phyloP scores from a whole-genome alignment of 2,113 vertebrate genomes.

The Bubo scandiacus region DNA sequence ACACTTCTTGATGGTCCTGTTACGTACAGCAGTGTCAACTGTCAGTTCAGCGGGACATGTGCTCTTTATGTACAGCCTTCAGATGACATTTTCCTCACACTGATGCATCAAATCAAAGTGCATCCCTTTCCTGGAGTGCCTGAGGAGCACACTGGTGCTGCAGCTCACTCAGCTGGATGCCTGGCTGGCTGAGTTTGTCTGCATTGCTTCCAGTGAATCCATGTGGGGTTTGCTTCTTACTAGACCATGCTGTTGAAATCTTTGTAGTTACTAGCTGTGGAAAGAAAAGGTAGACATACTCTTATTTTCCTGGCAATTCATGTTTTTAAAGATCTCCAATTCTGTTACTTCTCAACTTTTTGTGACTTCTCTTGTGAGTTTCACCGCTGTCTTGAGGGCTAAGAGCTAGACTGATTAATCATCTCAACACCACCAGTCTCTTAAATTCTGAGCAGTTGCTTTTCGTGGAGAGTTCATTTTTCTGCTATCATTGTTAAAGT shows the following conservation, averaged over 20 bases:
- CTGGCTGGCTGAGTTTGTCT: not conserved
- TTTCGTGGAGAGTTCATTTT: not conserved
- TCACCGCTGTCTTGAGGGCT: not conserved
- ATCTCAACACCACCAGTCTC: not conserved
- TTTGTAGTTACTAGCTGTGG: not conserved
- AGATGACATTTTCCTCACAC: not conserved
- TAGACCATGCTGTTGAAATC: not conserved
- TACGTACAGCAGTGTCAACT: not conserved
- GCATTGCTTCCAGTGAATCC: not conserved
- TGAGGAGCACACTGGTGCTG: not conserved
- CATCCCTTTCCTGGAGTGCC: not conserved
- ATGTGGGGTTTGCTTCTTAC: not conserved
- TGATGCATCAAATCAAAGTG: not conserved
- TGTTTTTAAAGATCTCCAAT: not conserved
- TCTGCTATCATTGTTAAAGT: not conserved
- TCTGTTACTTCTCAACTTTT: not conserved
- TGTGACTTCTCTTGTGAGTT: not conserved
- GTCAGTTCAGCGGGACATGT: not conserved
- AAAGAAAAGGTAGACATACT: not conserved
- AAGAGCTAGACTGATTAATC: not conserved
- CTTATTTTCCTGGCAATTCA: not conserved
- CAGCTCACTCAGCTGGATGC: not conserved
- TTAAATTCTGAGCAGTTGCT: not conserved
- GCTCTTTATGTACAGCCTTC: not conserved
- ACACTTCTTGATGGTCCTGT: not conserved